Conservation (phyloP, 2,888 invertebrate species). For the Penaeus monodon region DNA sequence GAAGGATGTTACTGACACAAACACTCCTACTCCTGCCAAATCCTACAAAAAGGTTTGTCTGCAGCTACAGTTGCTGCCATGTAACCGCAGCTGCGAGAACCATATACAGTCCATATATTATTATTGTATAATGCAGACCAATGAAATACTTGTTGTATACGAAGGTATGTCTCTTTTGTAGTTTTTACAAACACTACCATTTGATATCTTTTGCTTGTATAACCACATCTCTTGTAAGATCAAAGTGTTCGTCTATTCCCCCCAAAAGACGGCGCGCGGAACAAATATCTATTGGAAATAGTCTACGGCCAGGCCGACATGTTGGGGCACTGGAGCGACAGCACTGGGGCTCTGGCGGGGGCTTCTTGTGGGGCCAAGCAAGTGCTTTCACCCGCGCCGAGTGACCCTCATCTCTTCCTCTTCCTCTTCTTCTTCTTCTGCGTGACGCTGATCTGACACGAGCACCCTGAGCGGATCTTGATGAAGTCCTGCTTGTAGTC, state of each 20-base stretch:
- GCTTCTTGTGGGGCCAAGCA: slow-evolving; percentile 22
- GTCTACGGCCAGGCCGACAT: slow-evolving; percentile 4
- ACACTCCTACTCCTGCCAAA: slow-evolving; percentile 12
- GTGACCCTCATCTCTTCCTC: slow-evolving; percentile 54
- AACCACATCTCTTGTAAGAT: not conserved
- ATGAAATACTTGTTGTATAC: slow-evolving; percentile 23
- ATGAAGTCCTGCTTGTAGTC: slow-evolving; percentile 87
- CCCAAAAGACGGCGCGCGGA: not conserved
- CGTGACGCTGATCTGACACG: slow-evolving; percentile 77
- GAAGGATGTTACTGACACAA: slow-evolving; percentile 7
- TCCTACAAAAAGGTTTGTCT: not conserved
- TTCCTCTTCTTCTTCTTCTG: slow-evolving; percentile 53
- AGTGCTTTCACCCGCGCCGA: slow-evolving; percentile 22
- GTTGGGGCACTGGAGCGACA: slow-evolving; percentile 19
- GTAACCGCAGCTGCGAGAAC: slow-evolving; percentile 25
- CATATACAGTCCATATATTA: not conserved
- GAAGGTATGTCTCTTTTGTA: not conserved
- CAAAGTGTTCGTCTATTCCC: not conserved
- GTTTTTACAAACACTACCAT: slow-evolving; percentile 18
- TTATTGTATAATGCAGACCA: slow-evolving; percentile 7
- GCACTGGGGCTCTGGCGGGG: slow-evolving; percentile 1
- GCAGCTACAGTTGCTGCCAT: slow-evolving; percentile 30
- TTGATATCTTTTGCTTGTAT: slow-evolving; percentile 5
- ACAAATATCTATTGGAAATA: not conserved
- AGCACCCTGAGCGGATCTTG: slow-evolving; percentile 84